Evolutionary conservation across 2,113 vertebrate species (phyloP), one percentile per base, ranked within the genome.

Genomic region (Callithrix jacchus): DNA sequence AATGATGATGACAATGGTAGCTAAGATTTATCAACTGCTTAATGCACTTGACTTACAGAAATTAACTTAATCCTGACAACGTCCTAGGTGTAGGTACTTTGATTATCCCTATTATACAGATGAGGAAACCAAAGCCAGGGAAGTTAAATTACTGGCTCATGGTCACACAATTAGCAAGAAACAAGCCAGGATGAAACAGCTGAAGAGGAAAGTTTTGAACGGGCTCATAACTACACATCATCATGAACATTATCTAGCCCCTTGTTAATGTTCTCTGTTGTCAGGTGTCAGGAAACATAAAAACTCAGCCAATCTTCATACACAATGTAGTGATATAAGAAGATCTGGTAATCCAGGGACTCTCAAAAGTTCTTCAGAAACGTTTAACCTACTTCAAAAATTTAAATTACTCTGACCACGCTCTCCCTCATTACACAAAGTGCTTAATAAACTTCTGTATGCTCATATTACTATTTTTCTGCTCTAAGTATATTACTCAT

Each of bases 361-460:
- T 93, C 61, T 74, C 20, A 18, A 79, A 74, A 80, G 8, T 16
- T 89, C 89, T 94, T 92, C 80, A 76, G 80, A 95, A 94, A 61
- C 30, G 27, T 85, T 94, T n/a, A 77, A 74, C 42, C 45, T 79
- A 84, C 58, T 80, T 49, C 82, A 54, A 70, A 81, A 88, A 27
- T 35, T 58, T 61, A 56, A 66, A 10, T 96, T 58, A 79, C 54
- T 94, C 47, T 91, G 25, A 25, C 27, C 87, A 56, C 30, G 61
- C 52, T 76, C 70, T 49, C 52, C 64, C 73, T 88, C 84, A 76
- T 88, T 88, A 84, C 12, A 73, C 45, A 81, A 93, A 86, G 32
- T 95, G 6, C 45, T 32, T 61, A 47, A n/a, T 94, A 94, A 80
- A 47, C n/a, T 49, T 79, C 49, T 25, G 47, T 68, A 23, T 64